These are phyloP conservation scores for Eilema caniola DNA, from an alignment of 2,888 invertebrate species.

Conservation along the genomic window DNA sequence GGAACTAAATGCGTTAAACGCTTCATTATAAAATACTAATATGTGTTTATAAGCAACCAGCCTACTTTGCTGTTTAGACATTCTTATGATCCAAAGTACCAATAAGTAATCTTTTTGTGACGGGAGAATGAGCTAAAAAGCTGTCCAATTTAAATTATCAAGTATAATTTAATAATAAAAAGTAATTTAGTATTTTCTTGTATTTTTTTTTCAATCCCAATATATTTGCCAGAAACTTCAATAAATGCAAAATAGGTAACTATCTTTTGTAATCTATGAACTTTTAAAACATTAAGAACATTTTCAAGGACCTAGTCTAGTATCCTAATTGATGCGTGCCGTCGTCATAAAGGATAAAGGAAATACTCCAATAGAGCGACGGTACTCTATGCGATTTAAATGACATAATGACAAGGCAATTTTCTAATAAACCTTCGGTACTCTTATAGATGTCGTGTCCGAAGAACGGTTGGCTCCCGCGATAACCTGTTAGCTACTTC, in stretches of 20 bases:
- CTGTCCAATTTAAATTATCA: no score
- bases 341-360: conserved; percentile 86
- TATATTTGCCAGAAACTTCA: not conserved
- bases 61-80: no score
- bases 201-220: not conserved
- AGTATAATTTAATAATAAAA: no score
- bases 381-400: conserved; percentile 87
- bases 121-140: not conserved
- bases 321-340: conserved; percentile 83
- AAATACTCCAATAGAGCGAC: conserved; percentile 86
- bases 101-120: not conserved
- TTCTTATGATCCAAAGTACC: not conserved
- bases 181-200: not conserved
- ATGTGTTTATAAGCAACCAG: not conserved
- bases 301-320: conserved; percentile 72
- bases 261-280: conserved; percentile 19
- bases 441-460: conserved; percentile 79
- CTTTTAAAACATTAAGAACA: conserved; percentile 52
- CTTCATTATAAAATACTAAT: not conserved
- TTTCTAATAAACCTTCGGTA: conserved; percentile 87
- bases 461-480: conserved; percentile 75
- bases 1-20: not conserved
- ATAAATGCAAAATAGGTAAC: not conserved
- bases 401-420: conserved; percentile 87
- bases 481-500: conserved; percentile 83